A percentile compares a stretch with the other conserved stretches of the same genome.
Conservation (phyloP, 2,113 vertebrate species). For the Pteruthius melanotis region DNA sequence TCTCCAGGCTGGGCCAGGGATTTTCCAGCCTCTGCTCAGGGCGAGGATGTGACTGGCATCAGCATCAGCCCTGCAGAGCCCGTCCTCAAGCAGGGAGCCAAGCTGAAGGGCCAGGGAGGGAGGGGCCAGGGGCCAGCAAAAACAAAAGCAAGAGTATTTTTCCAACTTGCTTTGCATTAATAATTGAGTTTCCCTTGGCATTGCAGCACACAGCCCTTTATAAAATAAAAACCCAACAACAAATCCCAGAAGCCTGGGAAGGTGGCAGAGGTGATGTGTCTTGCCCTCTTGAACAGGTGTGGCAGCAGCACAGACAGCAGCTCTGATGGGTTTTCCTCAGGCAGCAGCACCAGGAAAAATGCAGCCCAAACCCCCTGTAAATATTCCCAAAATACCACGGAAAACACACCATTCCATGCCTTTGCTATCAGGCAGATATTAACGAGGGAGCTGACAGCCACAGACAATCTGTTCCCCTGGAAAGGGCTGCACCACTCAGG, state of each 20-base stretch:
- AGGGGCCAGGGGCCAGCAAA: background rate
- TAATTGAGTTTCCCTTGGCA: background rate
- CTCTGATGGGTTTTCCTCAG: background rate
- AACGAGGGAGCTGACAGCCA: background rate
- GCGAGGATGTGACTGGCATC: background rate
- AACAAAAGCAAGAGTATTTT: background rate
- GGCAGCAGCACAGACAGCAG: background rate
- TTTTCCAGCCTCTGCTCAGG: background rate
- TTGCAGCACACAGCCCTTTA: background rate
- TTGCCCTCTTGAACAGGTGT: fast-evolving
- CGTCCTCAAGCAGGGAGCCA: fast-evolving
- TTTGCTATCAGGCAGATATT: background rate
- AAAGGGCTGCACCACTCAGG: background rate
- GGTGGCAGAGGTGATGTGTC: fast-evolving
- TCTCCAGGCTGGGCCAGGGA: background rate
- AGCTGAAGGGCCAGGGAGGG: background rate
- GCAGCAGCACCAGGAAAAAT: background rate
- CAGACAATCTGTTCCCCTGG: background rate
- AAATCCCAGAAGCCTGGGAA: background rate
- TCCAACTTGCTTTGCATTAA: background rate
- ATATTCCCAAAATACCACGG: fast-evolving
- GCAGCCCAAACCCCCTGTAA: background rate
- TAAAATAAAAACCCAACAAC: background rate
- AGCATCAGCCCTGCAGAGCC: background rate
- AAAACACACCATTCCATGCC: background rate